Base-by-base conservation (phyloP, 2,797 vertebrate species). In the Acipenser transmontanus region DNA sequence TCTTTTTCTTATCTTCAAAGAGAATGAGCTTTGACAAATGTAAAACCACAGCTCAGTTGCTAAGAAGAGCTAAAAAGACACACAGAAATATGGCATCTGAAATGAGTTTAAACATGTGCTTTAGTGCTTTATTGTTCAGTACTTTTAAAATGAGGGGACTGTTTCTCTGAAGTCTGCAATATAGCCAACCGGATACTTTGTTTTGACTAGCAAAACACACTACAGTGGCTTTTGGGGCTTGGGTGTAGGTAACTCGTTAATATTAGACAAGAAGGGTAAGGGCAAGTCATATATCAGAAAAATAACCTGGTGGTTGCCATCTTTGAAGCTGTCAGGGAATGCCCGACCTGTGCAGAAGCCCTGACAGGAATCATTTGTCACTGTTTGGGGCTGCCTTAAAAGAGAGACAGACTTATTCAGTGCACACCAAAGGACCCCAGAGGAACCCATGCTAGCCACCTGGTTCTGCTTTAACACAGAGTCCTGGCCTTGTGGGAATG, bases 11-110 rank as follows among this genome's bases (percentile, higher is more conserved):
- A 63, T 47, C 61, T 65, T 68, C 8, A 48, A 66, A 71, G 57
- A 69, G 67, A 65, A 50, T 67, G 65, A 66, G 64, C 60, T 61
- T 50, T 66, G 62, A 66, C 61, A 71, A 73, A 64, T 69, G 64
- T 50, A 59, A 67, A 68, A 71, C 61, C 64, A 59, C 57, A 8
- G 49, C 51, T 66, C 49, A 7, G 10, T 51, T 69, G 4, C 51
- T 65, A 72, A 64, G 60, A 66, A 56, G 63, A 61, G 61, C 57
- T 67, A 12, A 14, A 70, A 49, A 34, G 62, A 63, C 14, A 59
- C 8, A 10, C 57, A 62, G 49, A 67, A 77, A 78, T 78, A 71
- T 79, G 68, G 66, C 34, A 34, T 34, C 34, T 34, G 34, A 34
- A 34, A 34, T 34, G 34, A 34, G 34, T 34, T 34, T 34, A 34